phyloP scores from a whole-genome alignment of 1,140 invertebrate genomes.

The Drosophila orena region DNA sequence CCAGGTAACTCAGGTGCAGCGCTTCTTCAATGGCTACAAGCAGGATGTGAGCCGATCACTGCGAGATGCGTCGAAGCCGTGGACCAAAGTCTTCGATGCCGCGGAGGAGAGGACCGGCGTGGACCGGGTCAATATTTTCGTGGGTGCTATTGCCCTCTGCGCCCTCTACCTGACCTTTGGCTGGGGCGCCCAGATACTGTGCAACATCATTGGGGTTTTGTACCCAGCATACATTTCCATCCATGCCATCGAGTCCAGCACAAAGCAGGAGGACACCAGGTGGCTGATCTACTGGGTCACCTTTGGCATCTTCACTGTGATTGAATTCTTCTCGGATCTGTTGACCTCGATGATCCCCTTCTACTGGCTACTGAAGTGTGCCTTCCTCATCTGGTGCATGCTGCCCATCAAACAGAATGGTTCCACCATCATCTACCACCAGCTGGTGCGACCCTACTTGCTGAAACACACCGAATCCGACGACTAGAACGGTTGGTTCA shows the following conservation, averaged over 20 bases:
- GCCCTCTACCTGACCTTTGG: conserved; percentile 96
- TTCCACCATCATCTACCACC: conserved; percentile 93
- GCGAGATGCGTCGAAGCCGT: conserved; percentile 91
- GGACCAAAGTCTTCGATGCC: conserved; percentile 89
- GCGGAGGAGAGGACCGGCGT: conserved; percentile 93
- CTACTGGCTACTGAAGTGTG: conserved; percentile 99
- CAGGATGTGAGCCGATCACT: conserved; percentile 90
- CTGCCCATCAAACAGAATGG: conserved; percentile 96
- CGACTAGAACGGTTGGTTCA: conserved; percentile 11
- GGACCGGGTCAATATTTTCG: conserved; percentile 92
- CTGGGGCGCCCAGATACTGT: conserved; percentile 96
- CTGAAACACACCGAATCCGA: conserved; percentile 90
- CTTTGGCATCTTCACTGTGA: conserved; percentile 95
- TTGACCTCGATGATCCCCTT: conserved; percentile 97
- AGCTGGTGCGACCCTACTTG: conserved; percentile 95
- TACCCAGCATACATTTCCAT: conserved; percentile 98
- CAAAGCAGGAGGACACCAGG: conserved; percentile 96
- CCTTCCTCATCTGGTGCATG: conserved; percentile 98
- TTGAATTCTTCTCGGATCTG: conserved; percentile 97
- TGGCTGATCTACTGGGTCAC: conserved; percentile 99
- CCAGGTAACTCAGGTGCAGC: conserved; percentile 49
- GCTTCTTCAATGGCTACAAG: conserved; percentile 83
- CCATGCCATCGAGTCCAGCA: conserved; percentile 90
- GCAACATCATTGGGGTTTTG: conserved; percentile 97
- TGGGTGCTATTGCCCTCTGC: conserved; percentile 86